Base-by-base conservation (phyloP, 2,797 vertebrate genomes). In the Spondyliosoma cantharus region DNA sequence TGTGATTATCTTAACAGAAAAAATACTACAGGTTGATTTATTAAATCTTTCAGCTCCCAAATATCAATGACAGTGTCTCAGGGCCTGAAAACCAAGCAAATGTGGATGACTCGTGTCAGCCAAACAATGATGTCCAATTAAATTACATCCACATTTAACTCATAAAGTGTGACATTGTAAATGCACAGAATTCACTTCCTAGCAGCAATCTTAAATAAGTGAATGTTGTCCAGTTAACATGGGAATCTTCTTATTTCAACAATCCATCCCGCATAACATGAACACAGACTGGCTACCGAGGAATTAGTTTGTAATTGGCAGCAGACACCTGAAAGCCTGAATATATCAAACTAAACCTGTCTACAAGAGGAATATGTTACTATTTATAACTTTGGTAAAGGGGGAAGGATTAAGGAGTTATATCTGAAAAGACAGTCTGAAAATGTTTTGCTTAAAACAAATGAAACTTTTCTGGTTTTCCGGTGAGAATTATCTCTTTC, bases 131-230 rank as follows among this genome's bases (percentile, higher is more conserved):
- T 5, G n/a, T 52, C 16, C 24, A 56, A 8, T 4, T 25, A n/a
- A 7, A 15, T 54, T 27, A 17, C 27, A 56, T 27, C 14, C 16
- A 25, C 52, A 24, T 54, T 54, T 25, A 24, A 37, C 32, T 37
- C 8, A 52, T 22, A 52, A 0, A 19, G 12, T 54, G 4, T 37
- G 8, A 7, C 12, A 7, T 24, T 53, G 52, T 24, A 5, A 14
- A 24, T 53, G 5, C 12, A 53, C 52, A 53, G 12, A 14, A 54
- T 25, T 54, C 3, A 16, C 6, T 5, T 53, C 22, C 53, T 3
- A 2, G 27, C 5, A 27, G 3, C 2, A 20, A n/a, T n/a, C n/a
- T n/a, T n/a, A n/a, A n/a, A n/a, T n/a, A 9, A 1, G 1, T 20
- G 50, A 52, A 50, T 50, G 49, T 50, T 50, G 7, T 8, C 49